A percentile compares a stretch with the other conserved stretches of the same genome.
Evolutionary conservation across 2,113 vertebrate species (phyloP).

Genomic region (Hippocampus abdominalis): DNA sequence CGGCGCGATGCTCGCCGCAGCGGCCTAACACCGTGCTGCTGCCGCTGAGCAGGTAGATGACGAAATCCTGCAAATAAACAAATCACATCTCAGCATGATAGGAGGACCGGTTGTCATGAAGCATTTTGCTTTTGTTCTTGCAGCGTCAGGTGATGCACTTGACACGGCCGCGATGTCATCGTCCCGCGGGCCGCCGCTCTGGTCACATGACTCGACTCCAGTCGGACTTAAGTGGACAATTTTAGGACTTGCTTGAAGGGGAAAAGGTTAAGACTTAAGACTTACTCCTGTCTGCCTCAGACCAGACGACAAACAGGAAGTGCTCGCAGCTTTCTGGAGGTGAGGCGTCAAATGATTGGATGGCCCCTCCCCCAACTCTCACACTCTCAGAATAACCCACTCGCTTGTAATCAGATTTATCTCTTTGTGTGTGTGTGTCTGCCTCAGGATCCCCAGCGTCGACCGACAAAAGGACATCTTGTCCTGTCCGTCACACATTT

Average conservation of each 20-base stretch:
- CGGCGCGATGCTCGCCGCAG: constrained; percentile 57
- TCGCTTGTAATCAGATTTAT: background rate
- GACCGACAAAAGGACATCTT: background rate
- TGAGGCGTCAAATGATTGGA: background rate
- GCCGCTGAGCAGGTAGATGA: constrained; percentile 74
- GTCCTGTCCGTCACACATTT: background rate
- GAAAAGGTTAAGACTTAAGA: background rate
- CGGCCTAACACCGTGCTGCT: constrained; percentile 70
- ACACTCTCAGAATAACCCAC: background rate
- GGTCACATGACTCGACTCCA: background rate
- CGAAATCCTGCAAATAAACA: constrained; percentile 64
- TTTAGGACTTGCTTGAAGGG: background rate
- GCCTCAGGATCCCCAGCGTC: too few species aligned
- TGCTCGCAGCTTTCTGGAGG: background rate
- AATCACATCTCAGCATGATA: too few species aligned
- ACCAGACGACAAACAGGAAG: background rate
- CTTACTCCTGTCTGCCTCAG: too few species aligned
- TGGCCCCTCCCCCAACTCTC: background rate
- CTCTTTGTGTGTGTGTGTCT: background rate
- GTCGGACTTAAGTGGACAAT: background rate
- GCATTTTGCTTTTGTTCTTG: too few species aligned
- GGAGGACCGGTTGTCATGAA: too few species aligned
- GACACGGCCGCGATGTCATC: constrained; percentile 11
- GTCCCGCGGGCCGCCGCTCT: too few species aligned
- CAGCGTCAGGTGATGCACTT: background rate